Base-by-base conservation (phyloP, 2,797 vertebrate genomes). In the Buceros bicornis region DNA sequence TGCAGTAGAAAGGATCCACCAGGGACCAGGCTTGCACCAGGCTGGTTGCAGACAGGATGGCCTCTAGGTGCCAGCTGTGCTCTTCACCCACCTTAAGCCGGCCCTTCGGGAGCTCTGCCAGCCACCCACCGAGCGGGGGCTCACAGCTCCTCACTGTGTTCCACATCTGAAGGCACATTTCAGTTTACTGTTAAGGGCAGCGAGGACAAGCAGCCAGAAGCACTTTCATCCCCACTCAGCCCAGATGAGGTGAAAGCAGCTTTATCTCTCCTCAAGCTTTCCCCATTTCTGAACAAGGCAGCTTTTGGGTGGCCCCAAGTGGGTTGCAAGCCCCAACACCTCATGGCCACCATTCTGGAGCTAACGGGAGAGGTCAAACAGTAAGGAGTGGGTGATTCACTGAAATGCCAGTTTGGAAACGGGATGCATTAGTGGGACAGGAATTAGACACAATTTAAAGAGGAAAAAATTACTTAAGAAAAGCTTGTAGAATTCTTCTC, bases 81-180 rank as follows among this genome's bases (percentile, higher is more conserved):
- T 70, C 61, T 42, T 37, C 45, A 40, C 21, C 74, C 67, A 31
- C 87, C 85, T 57, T 45, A 69, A 70, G 31, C 24, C 62, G 83
- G 16, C 26, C 47, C 60, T 31, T 10, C 45, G 16, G 2, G 3
- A 47, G 7, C 19, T 4, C 6, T 47, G 45, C 19, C 51, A 61
- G 13, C 1, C 28, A 7, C 2, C 19, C 50, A 19, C 2, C 0
- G 54, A 57, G 26, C 62, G 50, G 14, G 29, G 17, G 22, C 13
- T 65, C 33, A 69, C 16, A 26, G 47, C 28, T 43, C 45, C 57
- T 20, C 5, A 2, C 5, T 45, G 7, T 54, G 53, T 13, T 42
- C 73, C 66, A 17, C 0, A 2, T 8, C 24, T 3, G 5, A 71
- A 79, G 40, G 11, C 14, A 13, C 15, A 12, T 17, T 33, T 47